Evolutionary conservation across 2,113 vertebrate species (phyloP), one percentile per base, ranked within the genome.

Genomic region (Hydrolagus affinis): DNA sequence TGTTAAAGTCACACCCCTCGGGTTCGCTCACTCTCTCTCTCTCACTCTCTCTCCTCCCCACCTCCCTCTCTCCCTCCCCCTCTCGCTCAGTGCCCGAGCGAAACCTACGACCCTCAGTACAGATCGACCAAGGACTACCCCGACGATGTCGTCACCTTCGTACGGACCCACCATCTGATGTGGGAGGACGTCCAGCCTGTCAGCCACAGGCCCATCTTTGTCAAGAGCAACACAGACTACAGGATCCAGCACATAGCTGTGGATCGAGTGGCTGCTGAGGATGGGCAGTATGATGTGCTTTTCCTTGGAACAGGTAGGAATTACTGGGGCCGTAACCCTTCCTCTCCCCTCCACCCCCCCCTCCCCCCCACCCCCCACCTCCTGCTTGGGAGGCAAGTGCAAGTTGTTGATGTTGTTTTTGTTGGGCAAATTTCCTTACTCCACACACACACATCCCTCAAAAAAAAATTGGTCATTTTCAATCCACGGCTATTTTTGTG

Each of bases 251-350:
- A 98, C 90, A 93, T 99, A 78, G 96, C 95, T 0, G 98, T 98
- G 68, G 98, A 99, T 90, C 91, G 95, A 87, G 98, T 99, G 23
- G 96, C 98, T 91, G 98, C 98, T 4, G 95, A 98, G 89, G 98
- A 99, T 68, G 98, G 97, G 19, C 95, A 97, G 86, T 99, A 99
- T 78, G 95, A 99, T 85, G 98, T 98, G 86, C 91, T 99, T 25
- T 99, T 97, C 91, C 94, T 99, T 32, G 97, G 97, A 28, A 99
- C 97, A 90, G 98, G 97, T 99, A 92, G 89, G 74, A n/a, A n/a
- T n/a, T n/a, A n/a, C n/a, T n/a, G n/a, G n/a, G n/a, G n/a, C n/a
- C n/a, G n/a, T n/a, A n/a, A n/a, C n/a, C n/a, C n/a, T n/a, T n/a
- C n/a, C n/a, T n/a, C n/a, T n/a, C n/a, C n/a, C n/a, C n/a, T n/a